phyloP scores from a whole-genome alignment of 2,888 invertebrate species.

The Mayetiola destructor region DNA sequence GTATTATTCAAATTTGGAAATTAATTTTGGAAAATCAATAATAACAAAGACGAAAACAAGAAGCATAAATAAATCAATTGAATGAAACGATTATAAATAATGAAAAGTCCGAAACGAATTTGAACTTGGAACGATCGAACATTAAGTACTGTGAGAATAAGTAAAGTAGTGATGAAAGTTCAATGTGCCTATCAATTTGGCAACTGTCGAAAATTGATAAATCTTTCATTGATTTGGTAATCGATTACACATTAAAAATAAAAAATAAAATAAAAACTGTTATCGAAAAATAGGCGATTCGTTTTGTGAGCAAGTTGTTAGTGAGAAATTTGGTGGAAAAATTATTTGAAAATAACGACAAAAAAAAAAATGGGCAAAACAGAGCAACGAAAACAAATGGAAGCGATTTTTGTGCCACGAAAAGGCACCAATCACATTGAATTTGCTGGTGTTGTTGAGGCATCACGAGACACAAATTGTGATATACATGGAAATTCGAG shows the following conservation, averaged over 20 bases:
- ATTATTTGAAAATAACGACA: neutral
- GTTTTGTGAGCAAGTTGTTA: no score
- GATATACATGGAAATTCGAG: conserved; percentile 50
- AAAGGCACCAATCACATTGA: conserved; percentile 14
- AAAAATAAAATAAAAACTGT: neutral
- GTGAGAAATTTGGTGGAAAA: neutral
- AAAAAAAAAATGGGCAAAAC: conserved; percentile 13
- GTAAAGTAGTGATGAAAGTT: no score
- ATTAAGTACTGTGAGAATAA: no score
- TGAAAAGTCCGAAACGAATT: no score
- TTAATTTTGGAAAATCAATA: no score
- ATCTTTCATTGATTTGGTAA: neutral
- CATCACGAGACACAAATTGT: conserved; percentile 48
- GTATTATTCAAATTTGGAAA: no score
- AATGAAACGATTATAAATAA: no score
- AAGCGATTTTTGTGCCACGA: conserved; percentile 18
- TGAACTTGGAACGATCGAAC: no score
- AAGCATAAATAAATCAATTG: no score
- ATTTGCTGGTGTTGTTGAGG: conserved; percentile 37
- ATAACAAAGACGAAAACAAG: no score
- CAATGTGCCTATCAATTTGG: neutral
- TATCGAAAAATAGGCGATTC: neutral
- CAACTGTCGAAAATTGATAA: neutral
- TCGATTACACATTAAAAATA: neutral
- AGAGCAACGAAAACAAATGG: conserved; percentile 20